Evolutionary conservation across 1,140 invertebrate genomes (phyloP).

Genomic region (Watersipora subatra): DNA sequence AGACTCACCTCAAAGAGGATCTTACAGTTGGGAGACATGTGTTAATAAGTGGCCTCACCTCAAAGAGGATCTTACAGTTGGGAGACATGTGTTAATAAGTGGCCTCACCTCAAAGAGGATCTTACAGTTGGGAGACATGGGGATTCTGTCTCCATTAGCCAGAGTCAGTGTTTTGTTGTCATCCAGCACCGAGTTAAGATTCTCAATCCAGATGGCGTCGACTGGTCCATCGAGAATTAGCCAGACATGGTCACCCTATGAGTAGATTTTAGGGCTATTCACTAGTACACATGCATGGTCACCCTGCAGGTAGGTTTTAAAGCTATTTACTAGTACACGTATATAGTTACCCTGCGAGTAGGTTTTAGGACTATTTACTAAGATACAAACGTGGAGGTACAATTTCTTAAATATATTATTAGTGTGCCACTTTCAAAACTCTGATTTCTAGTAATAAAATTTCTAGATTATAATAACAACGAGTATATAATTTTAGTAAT

Average conservation of each 20-base stretch:
- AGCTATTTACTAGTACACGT: background rate
- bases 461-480: no score
- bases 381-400: no score
- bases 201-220: conserved; percentile 44
- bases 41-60: background rate
- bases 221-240: conserved; percentile 40
- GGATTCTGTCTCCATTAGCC: conserved; percentile 87
- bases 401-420: no score
- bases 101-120: conserved; percentile 79
- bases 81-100: background rate
- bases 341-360: background rate
- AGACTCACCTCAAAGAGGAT: background rate
- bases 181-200: conserved; percentile 42
- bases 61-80: background rate
- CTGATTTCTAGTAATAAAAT: no score
- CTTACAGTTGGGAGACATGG: conserved; percentile 81
- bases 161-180: conserved; percentile 61
- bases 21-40: background rate
- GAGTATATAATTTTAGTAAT: no score
- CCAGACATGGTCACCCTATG: conserved; percentile 39
- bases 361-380: no score
- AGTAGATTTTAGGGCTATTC: conserved; percentile 2
- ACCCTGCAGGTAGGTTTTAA: background rate
- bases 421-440: no score
- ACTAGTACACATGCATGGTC: background rate